A percentile compares a stretch with the other conserved stretches of the same genome.
These are phyloP conservation scores for Nannoperca australis DNA, from an alignment of 2,797 vertebrate species.

Conservation along the genomic window DNA sequence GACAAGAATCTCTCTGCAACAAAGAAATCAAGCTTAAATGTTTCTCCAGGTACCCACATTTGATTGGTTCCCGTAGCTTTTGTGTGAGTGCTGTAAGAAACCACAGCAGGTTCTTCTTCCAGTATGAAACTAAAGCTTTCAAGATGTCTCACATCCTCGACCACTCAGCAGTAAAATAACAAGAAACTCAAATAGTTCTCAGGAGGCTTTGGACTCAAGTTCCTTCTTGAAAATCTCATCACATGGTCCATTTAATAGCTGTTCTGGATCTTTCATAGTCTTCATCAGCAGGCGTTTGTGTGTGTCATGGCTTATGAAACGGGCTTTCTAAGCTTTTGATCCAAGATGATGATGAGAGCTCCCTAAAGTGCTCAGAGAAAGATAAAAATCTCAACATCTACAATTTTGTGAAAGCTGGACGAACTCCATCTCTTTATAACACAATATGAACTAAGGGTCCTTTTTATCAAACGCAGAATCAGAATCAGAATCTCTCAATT, in stretches of 20 bases:
- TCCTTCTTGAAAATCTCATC: background rate
- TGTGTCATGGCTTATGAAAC: no score
- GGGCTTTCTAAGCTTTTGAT: no score
- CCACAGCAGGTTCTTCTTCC: background rate
- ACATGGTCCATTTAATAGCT: background rate
- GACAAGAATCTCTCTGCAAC: conserved; percentile 13
- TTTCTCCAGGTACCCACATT: background rate
- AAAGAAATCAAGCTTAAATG: background rate
- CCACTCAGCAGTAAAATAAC: background rate
- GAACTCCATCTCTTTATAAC: background rate
- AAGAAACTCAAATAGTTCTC: background rate
- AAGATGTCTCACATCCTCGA: background rate
- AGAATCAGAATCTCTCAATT: background rate
- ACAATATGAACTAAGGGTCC: no score
- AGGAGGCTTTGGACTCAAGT: background rate
- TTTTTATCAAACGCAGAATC: no score
- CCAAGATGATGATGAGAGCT: no score
- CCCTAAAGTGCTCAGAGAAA: no score
- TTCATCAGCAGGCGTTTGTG: background rate
- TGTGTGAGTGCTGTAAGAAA: background rate
- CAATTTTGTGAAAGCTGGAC: background rate
- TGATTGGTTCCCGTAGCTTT: background rate
- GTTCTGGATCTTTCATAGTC: background rate
- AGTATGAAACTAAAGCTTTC: background rate
- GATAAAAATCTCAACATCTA: no score